phyloP scores from a whole-genome alignment of 1,140 invertebrate species.

The Neuroterus valhalla region DNA sequence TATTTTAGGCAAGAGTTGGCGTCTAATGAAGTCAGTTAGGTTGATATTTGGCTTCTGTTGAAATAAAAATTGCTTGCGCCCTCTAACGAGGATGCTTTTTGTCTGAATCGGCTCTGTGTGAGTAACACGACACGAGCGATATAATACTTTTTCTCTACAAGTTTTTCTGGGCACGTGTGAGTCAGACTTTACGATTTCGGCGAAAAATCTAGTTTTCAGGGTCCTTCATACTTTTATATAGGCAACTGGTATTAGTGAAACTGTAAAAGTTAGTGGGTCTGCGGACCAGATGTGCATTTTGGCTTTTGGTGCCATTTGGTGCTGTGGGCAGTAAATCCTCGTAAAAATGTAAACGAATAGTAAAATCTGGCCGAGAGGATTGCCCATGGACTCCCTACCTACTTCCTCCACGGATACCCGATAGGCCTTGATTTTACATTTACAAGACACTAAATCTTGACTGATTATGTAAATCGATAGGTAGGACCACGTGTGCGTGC shows the following conservation, averaged over 20 bases:
- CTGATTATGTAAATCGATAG: conserved; percentile 37
- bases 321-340: background rate
- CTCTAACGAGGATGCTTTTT: conserved; percentile 26
- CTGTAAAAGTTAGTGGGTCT: conserved; percentile 51
- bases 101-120: conserved; percentile 23
- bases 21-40: conserved; percentile 17
- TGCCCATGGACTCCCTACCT: background rate
- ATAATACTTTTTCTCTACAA: conserved; percentile 39
- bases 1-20: background rate
- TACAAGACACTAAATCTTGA: conserved; percentile 31
- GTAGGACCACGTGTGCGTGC: conserved; percentile 32
- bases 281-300: conserved; percentile 58
- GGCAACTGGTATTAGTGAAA: conserved; percentile 41
- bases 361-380: background rate
- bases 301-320: background rate
- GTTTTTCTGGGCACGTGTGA: conserved; percentile 46
- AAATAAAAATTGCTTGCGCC: conserved; percentile 20
- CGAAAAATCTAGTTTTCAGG: conserved; percentile 55
- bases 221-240: conserved; percentile 24
- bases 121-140: conserved; percentile 21
- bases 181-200: conserved; percentile 50
- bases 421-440: conserved; percentile 34
- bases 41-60: conserved; percentile 14
- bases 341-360: conserved; percentile 10
- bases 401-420: background rate